Percentiles rank a stretch among this genome's conserved stretches.
Conservation (phyloP, 2,113 vertebrate genomes). For the Pteropus alecto region DNA sequence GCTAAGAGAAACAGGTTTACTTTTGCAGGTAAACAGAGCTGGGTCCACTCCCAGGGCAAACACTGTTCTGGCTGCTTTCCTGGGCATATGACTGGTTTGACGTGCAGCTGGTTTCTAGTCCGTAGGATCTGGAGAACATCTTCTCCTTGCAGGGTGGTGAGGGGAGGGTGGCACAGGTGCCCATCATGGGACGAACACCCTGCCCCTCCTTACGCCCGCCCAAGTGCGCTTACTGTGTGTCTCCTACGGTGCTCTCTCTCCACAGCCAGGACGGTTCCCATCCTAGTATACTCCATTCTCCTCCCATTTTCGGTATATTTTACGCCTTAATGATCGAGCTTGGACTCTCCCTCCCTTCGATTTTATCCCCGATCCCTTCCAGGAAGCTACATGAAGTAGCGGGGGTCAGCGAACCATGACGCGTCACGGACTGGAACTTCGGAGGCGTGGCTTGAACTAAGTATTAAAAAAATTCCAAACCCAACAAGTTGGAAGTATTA, state of each 20-base stretch:
- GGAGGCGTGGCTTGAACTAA: background rate
- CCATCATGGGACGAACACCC: background rate
- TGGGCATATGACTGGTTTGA: fast-evolving
- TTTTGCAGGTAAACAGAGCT: background rate
- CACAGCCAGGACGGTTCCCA: background rate
- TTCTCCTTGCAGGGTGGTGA: background rate
- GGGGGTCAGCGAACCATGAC: fast-evolving
- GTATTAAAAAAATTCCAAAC: background rate
- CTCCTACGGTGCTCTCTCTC: fast-evolving
- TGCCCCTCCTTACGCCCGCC: fast-evolving
- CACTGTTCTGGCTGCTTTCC: background rate
- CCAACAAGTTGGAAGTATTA: conserved; percentile 55
- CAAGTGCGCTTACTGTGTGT: fast-evolving
- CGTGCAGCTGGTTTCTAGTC: background rate
- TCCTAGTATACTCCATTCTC: background rate
- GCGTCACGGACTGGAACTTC: fast-evolving
- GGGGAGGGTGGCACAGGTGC: fast-evolving
- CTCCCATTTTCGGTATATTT: background rate
- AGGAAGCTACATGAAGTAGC: fast-evolving
- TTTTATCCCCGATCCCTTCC: background rate
- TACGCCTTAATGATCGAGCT: too few relatives aligned
- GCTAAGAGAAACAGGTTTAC: too few relatives aligned
- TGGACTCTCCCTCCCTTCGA: background rate
- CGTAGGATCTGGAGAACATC: background rate
- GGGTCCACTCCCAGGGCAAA: background rate